Evolutionary conservation across 1,140 invertebrate species (phyloP), one percentile per base, ranked within the genome.

Genomic region (Micrasema minimum): DNA sequence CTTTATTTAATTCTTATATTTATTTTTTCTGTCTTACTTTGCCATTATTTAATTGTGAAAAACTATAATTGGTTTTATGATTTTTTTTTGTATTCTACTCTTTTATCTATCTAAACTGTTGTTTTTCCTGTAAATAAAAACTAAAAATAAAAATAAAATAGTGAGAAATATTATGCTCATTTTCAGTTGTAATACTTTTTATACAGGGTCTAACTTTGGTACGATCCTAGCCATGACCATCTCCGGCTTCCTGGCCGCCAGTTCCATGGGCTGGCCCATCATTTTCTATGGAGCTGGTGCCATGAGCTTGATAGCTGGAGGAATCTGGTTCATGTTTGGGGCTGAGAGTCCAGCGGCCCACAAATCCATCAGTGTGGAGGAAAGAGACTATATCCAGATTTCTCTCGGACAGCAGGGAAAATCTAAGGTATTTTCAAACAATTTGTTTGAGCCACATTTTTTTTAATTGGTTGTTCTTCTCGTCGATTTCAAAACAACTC

Each of bases 141-240:
- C n/a, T n/a, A n/a, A n/a, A n/a, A n/a, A n/a, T n/a, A n/a, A n/a
- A n/a, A n/a, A n/a, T n/a, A n/a, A n/a, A n/a, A n/a, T n/a, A n/a
- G n/a, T n/a, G n/a, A n/a, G n/a, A n/a, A n/a, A n/a, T n/a, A n/a
- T n/a, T n/a, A n/a, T n/a, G n/a, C n/a, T n/a, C n/a, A n/a, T n/a
- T n/a, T n/a, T n/a, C n/a, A n/a, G n/a, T n/a, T 46, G 18, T 4
- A 9, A 14, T 48, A 11, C 18, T 2, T 48, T 7, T 20, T 55
- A 11, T 77, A 78, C 80, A 77, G 88, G 87, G 23, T 85, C 86
- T 69, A 87, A 88, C 68, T 78, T 90, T 2, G 90, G 90, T 3
- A 88, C 88, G 20, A 88, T 91, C 5, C 74, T 90, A n/a, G 84
- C 87, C n/a, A 77, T 91, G 18, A 83, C 88, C 10, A 81, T 88